Evolutionary conservation across 2,113 vertebrate genomes (phyloP), one percentile per base, ranked within the genome.

Genomic region (Proteles cristata): DNA sequence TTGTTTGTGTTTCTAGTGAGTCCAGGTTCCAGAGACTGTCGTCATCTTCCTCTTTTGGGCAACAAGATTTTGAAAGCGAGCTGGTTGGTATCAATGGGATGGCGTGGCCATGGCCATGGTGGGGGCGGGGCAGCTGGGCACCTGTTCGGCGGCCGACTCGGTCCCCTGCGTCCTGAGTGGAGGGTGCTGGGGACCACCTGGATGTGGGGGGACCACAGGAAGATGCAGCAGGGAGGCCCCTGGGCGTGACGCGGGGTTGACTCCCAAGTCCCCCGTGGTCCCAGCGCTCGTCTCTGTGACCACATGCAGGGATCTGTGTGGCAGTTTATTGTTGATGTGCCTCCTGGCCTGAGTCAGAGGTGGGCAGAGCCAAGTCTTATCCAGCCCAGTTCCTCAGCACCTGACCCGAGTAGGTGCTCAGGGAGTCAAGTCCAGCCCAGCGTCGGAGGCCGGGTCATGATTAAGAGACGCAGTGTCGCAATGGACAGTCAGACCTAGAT

Each of bases 41-140:
- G 6, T 98, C 98, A 0, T 97, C 97, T 17, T 98, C 98, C 45
- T 98, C 98, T 19, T 97, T 97, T 5, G 61, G 96, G 53, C 97
- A 97, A 71, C 98, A 98, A 33, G 98, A 98, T 55, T 98, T 98
- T 86, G 98, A 99, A 79, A 96, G 97, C 74, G 98, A 99, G 66
- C 97, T 86, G 53, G 99, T 99, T 91, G 97, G 98, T 98, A 84
- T 86, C 94, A 19, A 10, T 63, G 69, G 89, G n/a, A 1, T 66
- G 7, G 7, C 11, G 19, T 39, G 39, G 71, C 12, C 23, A 1
- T 65, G 61, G 81, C 31, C 3, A 0, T 26, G 33, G 9, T 10
- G 25, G 35, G 15, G 14, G 28, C 1, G 0, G 53, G 68, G 43
- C 43, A 0, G 3, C 11, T 0, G 25, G 2, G 6, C 3, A 53